Conservation (phyloP, 2,113 vertebrate species). For the Upupa epops region DNA sequence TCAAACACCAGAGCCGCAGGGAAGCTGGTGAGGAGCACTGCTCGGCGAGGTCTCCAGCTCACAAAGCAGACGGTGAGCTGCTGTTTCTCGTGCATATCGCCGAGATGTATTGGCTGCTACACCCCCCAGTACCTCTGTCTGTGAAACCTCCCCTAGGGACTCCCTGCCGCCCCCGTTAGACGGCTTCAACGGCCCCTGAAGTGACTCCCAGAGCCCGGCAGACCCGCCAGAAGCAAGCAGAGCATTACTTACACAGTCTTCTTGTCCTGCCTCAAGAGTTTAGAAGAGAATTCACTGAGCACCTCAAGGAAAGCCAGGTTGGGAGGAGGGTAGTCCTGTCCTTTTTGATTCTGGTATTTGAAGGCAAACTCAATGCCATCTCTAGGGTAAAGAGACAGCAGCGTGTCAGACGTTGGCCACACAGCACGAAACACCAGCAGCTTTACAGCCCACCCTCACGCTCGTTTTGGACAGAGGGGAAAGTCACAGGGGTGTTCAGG, state of each 20-base stretch:
- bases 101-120: too few relatives aligned
- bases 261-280: constrained; percentile 96
- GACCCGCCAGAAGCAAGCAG: background rate
- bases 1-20: too few relatives aligned
- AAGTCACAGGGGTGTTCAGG: too few relatives aligned
- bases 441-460: too few relatives aligned
- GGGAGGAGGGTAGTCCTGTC: constrained; percentile 91
- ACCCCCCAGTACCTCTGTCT: background rate
- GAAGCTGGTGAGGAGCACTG: too few relatives aligned
- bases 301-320: constrained; percentile 98
- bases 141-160: background rate
- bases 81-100: too few relatives aligned
- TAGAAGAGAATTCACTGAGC: constrained; percentile 97
- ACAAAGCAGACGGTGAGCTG: too few relatives aligned
- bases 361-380: constrained; percentile 99
- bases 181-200: accelerated
- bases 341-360: constrained; percentile 96
- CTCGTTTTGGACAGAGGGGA: too few relatives aligned
- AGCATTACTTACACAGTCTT: constrained; percentile 95
- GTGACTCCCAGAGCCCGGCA: background rate
- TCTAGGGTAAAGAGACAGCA: constrained; percentile 67
- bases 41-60: too few relatives aligned
- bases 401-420: background rate
- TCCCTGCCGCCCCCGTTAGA: background rate
- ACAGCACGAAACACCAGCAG: too few relatives aligned